Conservation (phyloP, 1,140 invertebrate species). For the Tribolium madens region DNA sequence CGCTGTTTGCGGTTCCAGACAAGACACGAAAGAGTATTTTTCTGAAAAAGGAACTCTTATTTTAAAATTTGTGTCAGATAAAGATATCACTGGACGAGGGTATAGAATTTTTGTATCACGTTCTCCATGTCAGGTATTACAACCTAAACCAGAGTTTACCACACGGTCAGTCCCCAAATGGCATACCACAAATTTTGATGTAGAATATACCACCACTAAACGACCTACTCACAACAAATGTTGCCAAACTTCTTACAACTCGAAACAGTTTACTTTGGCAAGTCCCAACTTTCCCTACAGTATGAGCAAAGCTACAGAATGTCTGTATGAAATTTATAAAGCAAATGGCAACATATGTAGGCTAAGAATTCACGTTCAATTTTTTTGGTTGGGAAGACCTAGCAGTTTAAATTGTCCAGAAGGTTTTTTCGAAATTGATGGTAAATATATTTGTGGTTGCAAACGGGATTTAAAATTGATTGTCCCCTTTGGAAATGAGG, state of each 20-base stretch:
- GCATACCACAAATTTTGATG: constrained; percentile 47
- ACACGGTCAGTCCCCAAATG: constrained; percentile 42
- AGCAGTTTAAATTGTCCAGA: constrained; percentile 65
- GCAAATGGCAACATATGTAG: constrained; percentile 67
- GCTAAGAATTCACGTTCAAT: constrained; percentile 69
- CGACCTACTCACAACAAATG: constrained; percentile 56
- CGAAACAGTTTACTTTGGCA: constrained; percentile 67
- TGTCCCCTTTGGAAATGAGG: constrained; percentile 57
- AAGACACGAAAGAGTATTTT: constrained; percentile 66
- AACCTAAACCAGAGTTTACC: too few relatives aligned
- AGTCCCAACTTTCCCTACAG: constrained; percentile 71
- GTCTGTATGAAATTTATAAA: constrained; percentile 68
- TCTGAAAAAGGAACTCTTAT: constrained; percentile 65
- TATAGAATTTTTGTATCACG: constrained; percentile 69
- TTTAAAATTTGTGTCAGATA: constrained; percentile 55
- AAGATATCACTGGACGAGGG: constrained; percentile 60
- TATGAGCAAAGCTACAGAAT: constrained; percentile 63
- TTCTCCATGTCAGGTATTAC: constrained; percentile 59
- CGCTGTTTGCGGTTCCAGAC: constrained; percentile 67
- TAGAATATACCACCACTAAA: constrained; percentile 35
- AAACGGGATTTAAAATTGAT: constrained; percentile 67
- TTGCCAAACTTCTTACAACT: constrained; percentile 66
- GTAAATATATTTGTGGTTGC: constrained; percentile 71
- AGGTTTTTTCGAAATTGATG: constrained; percentile 70
- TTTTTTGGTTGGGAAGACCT: constrained; percentile 68